These are phyloP conservation scores for Myopa testacea DNA, from an alignment of 2,888 invertebrate species.

Conservation along the genomic window DNA sequence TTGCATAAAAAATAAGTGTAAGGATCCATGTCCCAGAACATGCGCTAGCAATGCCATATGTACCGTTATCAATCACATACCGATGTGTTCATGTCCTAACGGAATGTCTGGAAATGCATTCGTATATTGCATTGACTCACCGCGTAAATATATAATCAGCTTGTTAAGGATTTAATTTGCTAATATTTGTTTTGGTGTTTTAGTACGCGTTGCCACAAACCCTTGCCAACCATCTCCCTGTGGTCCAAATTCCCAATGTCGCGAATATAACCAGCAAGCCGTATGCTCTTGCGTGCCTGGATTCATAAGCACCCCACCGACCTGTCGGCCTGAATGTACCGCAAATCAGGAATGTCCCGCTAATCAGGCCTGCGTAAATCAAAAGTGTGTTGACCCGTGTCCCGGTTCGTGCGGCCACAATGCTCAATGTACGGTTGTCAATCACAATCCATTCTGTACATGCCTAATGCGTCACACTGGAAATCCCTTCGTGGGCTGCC, in stretches of 20 bases:
- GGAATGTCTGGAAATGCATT: conserved; percentile 83
- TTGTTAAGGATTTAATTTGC: neutral
- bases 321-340: conserved; percentile 80
- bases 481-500: conserved; percentile 82
- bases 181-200: conserved; percentile 22
- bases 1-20: conserved; percentile 80
- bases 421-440: conserved; percentile 74
- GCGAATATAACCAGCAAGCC: conserved; percentile 77
- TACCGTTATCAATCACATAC: conserved; percentile 81
- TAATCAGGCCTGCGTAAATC: conserved; percentile 77
- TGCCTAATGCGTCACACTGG: conserved; percentile 78
- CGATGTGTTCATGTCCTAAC: conserved; percentile 79
- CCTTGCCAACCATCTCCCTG: conserved; percentile 77
- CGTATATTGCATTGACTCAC: conserved; percentile 69
- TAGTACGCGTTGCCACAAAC: conserved; percentile 66
- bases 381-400: conserved; percentile 79
- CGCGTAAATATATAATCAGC: conserved; percentile 60
- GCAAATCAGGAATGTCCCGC: conserved; percentile 76
- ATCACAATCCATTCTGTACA: conserved; percentile 81
- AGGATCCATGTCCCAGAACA: conserved; percentile 82
- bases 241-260: conserved; percentile 83
- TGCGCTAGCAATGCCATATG: conserved; percentile 83
- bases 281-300: conserved; percentile 77
- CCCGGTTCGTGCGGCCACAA: conserved; percentile 75
- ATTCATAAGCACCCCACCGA: conserved; percentile 78